Evolutionary conservation across 1,140 invertebrate species (phyloP), one percentile per base, ranked within the genome.

Genomic region (Solenopsis fugax): DNA sequence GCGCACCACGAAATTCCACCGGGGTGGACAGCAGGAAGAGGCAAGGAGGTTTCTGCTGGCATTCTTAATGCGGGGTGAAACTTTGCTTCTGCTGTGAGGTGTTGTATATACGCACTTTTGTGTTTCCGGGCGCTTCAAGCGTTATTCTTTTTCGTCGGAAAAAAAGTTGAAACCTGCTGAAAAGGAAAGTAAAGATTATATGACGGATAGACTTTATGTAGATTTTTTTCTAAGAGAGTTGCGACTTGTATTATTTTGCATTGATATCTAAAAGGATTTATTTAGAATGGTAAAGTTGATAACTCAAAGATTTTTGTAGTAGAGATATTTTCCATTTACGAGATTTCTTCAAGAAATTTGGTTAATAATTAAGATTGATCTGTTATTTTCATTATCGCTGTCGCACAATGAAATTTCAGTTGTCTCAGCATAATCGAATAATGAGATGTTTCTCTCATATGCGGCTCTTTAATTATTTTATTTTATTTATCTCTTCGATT

Each of bases 41-140:
- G 34, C 52, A 50, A 24, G 67, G 65, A 24, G 41, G 50, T 89
- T 91, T 69, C 87, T 75, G 82, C 87, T 84, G 86, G 86, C 87
- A 91, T 84, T 62, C 89, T 93, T 93, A 89, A 52, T 75, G 78
- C 81, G 60, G 73, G 87, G 16, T 88, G 45, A 65, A 89, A 91
- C 65, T 91, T 92, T 78, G 56, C 45, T 62, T 80, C 62, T 58
- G 76, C 56, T 48, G 24, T 82, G 56, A 72, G 75, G 73, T 62
- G 73, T 65, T 76, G 21, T 78, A n/a, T n/a, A n/a, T n/a, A 18
- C 62, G 50, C 65, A 65, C 41, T 81, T 84, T 72, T 41, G 72
- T 50, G 60, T 58, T 85, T 91, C 67, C 64, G 78, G 48, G 45
- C 65, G 12, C 48, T 84, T 54, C 69, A 65, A 69, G 58, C 77